A percentile compares a stretch with the other conserved stretches of the same genome.
phyloP scores from a whole-genome alignment of 1,140 invertebrate species.

The Belonocnema kinseyi region DNA sequence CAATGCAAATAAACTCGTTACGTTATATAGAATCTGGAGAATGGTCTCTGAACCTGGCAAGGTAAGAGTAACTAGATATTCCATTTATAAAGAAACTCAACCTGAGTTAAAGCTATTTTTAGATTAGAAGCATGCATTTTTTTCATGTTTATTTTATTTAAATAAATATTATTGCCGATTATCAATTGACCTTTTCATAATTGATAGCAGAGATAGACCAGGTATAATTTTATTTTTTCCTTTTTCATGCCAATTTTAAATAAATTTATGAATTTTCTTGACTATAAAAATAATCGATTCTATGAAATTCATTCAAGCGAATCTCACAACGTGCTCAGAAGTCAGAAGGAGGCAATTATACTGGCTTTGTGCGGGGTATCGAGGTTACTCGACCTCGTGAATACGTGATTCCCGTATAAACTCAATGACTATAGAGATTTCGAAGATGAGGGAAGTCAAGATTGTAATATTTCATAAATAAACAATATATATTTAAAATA shows the following conservation, averaged over 20 bases:
- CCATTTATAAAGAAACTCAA: neutral
- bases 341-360: neutral
- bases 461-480: neutral
- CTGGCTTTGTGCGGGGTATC: neutral
- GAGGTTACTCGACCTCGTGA: conserved; percentile 24
- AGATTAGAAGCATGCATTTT: neutral
- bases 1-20: neutral
- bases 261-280: neutral
- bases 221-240: neutral
- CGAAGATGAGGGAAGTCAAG: neutral
- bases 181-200: too few relatives aligned
- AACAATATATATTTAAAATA: too few relatives aligned
- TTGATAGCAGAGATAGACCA: neutral
- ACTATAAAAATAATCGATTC: neutral
- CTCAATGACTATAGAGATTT: conserved; percentile 16
- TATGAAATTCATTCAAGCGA: conserved; percentile 17
- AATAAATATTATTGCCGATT: too few relatives aligned
- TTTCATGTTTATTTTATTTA: neutral
- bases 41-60: neutral
- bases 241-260: neutral
- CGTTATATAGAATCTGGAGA: neutral
- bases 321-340: conserved; percentile 1
- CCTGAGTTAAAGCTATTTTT: neutral
- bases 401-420: conserved; percentile 17
- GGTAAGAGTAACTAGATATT: neutral